Base-by-base conservation (phyloP, 2,888 invertebrate genomes). In the Parnassius mnemosyne region DNA sequence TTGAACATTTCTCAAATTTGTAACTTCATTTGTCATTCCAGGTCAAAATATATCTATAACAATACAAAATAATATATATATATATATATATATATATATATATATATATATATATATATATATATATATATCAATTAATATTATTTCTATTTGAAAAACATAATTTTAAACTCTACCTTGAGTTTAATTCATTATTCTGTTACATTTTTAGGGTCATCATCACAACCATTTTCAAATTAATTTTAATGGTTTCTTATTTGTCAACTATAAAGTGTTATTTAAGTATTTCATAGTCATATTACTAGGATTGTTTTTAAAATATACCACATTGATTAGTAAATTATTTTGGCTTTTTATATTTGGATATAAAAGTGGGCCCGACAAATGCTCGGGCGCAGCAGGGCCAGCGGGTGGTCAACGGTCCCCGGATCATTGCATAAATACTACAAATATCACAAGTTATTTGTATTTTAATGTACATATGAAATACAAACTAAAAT, bases 271-370 rank as follows among this genome's bases (percentile, higher is more conserved):
- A 70, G 50, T 63, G 34, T 61, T 68, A 73, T 79, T 78, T 77
- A 68, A 78, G 78, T 78, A 73, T 78, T 77, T 77, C 78, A 78
- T 69, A 75, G 72, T 70, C 71, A 70, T 70, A 74, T 75, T 71
- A 74, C 75, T 73, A 73, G 70, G 77, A 77, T 81, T 79, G 81
- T 80, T 74, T 79, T 71, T 74, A 64, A 68, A 61, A 66, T 61
- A 55, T 77, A 78, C 74, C 74, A 72, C 70, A 73, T 78, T 74
- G 75, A 76, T 75, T 77, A 75, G 77, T 83, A 84, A 81, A 85
- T 85, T 83, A 83, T 85, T 83, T 77, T 74, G 75, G 80, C 83
- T 87, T 87, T 87, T 86, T 59, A 63, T 58, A 81, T 74, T 78
- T 78, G 75, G 75, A 76, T 79, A 83, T 79, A 80, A 84, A 84